phyloP scores from a whole-genome alignment of 2,888 invertebrate species.

The Phalangium opilio region DNA sequence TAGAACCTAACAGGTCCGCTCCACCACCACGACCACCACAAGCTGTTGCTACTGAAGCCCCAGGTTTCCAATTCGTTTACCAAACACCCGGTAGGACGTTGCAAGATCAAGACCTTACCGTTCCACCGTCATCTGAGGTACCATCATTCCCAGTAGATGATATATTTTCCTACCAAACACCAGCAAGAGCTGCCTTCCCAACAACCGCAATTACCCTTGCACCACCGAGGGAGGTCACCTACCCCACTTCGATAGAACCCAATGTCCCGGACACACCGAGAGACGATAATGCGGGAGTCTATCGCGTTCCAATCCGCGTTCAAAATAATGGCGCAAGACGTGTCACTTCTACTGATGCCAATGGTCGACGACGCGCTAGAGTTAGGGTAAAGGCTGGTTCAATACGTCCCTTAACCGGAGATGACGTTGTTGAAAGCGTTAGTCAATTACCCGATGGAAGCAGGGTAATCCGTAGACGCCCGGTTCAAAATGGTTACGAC shows the following conservation, averaged over 20 bases:
- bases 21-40: constrained; percentile 1
- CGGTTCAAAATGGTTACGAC: too few species aligned
- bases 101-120: neutral
- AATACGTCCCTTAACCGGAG: too few species aligned
- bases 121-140: neutral
- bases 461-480: too few species aligned
- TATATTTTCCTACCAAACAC: neutral
- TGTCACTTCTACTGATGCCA: constrained; percentile 8
- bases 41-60: neutral
- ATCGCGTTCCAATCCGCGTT: constrained; percentile 10
- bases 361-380: constrained; percentile 2
- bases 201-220: neutral
- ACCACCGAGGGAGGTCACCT: neutral
- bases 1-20: constrained; percentile 11
- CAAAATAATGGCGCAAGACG: constrained; percentile 12
- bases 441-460: too few species aligned
- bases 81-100: constrained; percentile 11
- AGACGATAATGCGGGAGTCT: neutral
- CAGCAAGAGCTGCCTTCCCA: neutral
- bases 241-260: neutral
- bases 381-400: neutral
- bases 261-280: neutral
- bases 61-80: constrained; percentile 15
- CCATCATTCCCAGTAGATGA: neutral
- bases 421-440: too few species aligned